These are phyloP conservation scores for Bhutanitis thaidina DNA, from an alignment of 2,888 invertebrate species.

Conservation along the genomic window DNA sequence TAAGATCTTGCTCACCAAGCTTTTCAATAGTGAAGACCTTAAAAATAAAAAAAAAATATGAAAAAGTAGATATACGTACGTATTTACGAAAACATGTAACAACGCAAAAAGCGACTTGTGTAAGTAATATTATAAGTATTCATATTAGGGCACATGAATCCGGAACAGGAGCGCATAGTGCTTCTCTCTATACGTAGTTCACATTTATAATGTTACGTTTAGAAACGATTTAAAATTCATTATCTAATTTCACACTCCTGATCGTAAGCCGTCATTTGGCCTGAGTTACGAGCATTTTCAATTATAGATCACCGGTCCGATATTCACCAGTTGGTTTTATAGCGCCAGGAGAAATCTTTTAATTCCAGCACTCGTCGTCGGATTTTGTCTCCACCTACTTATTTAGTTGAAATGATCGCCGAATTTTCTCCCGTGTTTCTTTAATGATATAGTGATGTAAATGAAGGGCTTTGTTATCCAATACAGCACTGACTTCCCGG, in stretches of 20 bases:
- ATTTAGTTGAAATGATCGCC: slow-evolving; percentile 13
- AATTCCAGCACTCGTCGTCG: slow-evolving; percentile 37
- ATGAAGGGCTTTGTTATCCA: slow-evolving; percentile 44
- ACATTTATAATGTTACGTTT: slow-evolving; percentile 5
- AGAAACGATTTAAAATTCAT: slow-evolving; percentile 16
- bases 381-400: slow-evolving; percentile 37
- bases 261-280: slow-evolving; percentile 19
- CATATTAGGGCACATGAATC: too few species aligned
- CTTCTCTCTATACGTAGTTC: too few species aligned
- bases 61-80: too few species aligned
- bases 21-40: too few species aligned
- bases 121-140: too few species aligned
- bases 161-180: too few species aligned
- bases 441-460: slow-evolving; percentile 45
- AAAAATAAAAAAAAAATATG: too few species aligned
- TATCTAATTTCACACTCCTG: slow-evolving; percentile 19
- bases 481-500: slow-evolving; percentile 39
- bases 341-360: slow-evolving; percentile 33
- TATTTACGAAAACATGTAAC: too few species aligned
- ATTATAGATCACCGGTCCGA: slow-evolving; percentile 19
- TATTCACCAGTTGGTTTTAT: slow-evolving; percentile 13
- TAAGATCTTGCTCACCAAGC: too few species aligned
- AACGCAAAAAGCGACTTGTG: too few species aligned
- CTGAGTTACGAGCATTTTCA: slow-evolving; percentile 17
- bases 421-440: slow-evolving; percentile 26